These are phyloP conservation scores for Pterocles orientalis DNA, from an alignment of 2,113 vertebrate species.

Conservation along the genomic window DNA sequence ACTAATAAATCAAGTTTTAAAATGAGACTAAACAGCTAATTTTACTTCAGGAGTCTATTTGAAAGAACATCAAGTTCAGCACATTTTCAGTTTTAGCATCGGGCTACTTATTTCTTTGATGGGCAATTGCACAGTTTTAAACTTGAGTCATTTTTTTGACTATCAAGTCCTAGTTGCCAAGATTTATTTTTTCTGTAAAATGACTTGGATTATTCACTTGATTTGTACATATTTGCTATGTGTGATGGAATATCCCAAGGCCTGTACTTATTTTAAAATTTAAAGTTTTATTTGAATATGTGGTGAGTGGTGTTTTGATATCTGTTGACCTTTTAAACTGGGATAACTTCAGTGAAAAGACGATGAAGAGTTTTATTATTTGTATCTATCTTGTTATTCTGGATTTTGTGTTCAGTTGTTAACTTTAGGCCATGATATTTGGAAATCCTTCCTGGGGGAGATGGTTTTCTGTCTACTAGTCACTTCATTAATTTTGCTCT, in stretches of 20 bases:
- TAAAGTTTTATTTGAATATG: background rate
- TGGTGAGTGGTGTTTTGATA: background rate
- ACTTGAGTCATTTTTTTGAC: background rate
- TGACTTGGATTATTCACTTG: background rate
- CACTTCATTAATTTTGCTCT: background rate
- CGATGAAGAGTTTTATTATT: background rate
- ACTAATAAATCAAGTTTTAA: conserved; percentile 21
- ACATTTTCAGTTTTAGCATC: background rate
- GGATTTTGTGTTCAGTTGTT: background rate
- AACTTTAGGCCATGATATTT: background rate
- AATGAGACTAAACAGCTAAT: background rate
- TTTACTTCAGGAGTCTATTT: background rate
- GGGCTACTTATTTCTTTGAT: background rate
- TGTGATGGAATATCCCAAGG: background rate
- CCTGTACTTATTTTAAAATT: background rate
- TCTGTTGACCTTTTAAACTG: background rate
- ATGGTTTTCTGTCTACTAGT: background rate
- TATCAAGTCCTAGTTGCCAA: background rate
- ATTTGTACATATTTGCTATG: background rate
- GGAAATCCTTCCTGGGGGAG: background rate
- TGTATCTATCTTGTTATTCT: background rate
- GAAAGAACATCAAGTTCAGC: background rate
- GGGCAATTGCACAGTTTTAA: background rate
- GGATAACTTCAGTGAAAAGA: background rate
- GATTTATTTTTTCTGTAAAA: conserved; percentile 18